These are phyloP conservation scores for Botia almorhae DNA, from an alignment of 2,797 vertebrate genomes.

Conservation along the genomic window DNA sequence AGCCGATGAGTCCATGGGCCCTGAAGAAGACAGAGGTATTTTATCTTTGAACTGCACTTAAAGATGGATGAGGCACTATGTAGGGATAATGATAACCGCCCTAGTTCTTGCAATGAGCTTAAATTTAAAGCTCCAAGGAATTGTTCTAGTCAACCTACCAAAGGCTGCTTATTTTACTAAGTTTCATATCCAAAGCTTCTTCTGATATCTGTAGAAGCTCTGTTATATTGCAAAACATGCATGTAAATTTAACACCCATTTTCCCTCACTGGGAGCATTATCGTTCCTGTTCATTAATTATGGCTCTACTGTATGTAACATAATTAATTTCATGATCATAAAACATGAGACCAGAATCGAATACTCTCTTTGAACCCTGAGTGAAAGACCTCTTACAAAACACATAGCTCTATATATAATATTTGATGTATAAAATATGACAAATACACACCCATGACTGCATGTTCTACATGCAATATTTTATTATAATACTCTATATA, in stretches of 20 bases:
- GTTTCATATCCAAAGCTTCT: slow-evolving; percentile 6
- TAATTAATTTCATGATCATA: slow-evolving; percentile 2
- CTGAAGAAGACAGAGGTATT: slow-evolving; percentile 25
- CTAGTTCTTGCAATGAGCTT: slow-evolving; percentile 27
- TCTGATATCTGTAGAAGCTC: neutral
- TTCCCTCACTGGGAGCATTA: neutral
- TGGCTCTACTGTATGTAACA: neutral
- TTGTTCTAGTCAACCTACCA: neutral
- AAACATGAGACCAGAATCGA: slow-evolving; percentile 1
- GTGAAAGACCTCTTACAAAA: neutral
- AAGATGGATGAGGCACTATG: slow-evolving; percentile 9
- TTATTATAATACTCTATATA: no score
- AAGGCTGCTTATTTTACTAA: slow-evolving; percentile 31
- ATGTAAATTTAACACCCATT: neutral
- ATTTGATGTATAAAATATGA: no score
- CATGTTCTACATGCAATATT: no score
- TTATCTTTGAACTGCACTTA: slow-evolving; percentile 38
- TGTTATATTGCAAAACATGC: neutral
- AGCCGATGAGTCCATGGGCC: slow-evolving; percentile 24
- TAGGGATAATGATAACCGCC: slow-evolving; percentile 13
- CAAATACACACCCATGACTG: no score
- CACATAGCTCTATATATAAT: neutral
- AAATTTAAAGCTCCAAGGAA: slow-evolving; percentile 34
- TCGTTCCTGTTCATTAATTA: slow-evolving; percentile 3
- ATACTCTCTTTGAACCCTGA: neutral